Evolutionary conservation across 2,113 vertebrate species (phyloP), one percentile per base, ranked within the genome.

Genomic region (Tragelaphus strepsiceros): DNA sequence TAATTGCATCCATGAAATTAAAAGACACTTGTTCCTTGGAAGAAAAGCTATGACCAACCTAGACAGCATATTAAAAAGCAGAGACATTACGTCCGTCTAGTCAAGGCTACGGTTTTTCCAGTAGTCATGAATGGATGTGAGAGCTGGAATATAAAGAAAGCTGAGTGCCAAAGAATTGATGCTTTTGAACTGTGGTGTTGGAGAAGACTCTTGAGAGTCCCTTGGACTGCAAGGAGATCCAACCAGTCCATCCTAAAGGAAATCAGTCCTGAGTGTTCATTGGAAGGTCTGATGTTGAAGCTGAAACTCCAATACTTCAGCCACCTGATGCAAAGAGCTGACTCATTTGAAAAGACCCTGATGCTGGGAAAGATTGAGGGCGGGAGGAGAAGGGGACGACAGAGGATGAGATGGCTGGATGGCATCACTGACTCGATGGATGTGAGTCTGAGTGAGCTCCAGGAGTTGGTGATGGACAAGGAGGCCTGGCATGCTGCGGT

Each of bases 161-260:
- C 16, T n/a, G 62, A 64, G 32, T 0, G 0, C 7, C 2, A 4
- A n/a, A 64, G 4, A 64, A 64, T 5, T n/a, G 32, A n/a, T 64
- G 62, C 7, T 64, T 64, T 64, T 64, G 32, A 64, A 64, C 32
- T 19, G 32, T n/a, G 15, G 32, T n/a, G 62, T 9, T 64, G 32
- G 32, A 64, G 61, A 64, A 64, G 30, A 64, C 61, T 32, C 32
- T 64, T 64, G 16, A 64, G 32, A n/a, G 62, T 64, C 62, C 32
- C 32, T 64, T 64, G 16, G 7, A 64, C 16, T 19, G 3, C 15
- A n/a, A 64, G 32, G 32, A n/a, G 30, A 64, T 9, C 32, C 62
- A 64, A n/a, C 16, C 62, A n/a, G 62, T n/a, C 2, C 62, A 67
- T 67, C 16, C 62, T 67, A 19, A 67, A 67, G 62, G 62, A 67